Evolutionary conservation across 2,888 invertebrate genomes (phyloP).

Genomic region (Apodemia zela): DNA sequence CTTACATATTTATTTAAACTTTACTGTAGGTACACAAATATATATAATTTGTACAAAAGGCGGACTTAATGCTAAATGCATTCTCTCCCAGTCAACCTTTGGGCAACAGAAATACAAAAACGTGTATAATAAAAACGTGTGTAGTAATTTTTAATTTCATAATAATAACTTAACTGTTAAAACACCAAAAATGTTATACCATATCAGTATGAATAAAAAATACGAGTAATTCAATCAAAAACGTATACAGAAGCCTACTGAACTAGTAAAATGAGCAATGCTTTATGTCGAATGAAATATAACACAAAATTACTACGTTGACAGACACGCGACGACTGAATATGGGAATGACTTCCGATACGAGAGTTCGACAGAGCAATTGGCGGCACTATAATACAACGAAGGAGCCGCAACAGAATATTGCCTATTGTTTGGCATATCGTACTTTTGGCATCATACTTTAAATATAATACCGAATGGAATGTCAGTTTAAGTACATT

Average conservation of each 20-base stretch:
- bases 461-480: constrained; percentile 51
- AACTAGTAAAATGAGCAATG: not conserved
- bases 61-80: too few species aligned
- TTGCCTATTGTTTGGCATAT: constrained; percentile 78
- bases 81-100: too few species aligned
- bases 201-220: not conserved
- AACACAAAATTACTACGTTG: constrained; percentile 2
- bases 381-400: constrained; percentile 57
- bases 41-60: too few species aligned
- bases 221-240: not conserved
- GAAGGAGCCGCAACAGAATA: constrained; percentile 54
- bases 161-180: too few species aligned
- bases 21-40: too few species aligned
- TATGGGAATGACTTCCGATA: constrained; percentile 60
- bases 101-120: too few species aligned
- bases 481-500: constrained; percentile 67
- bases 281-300: constrained; percentile 4
- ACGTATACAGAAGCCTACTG: not conserved
- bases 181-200: too few species aligned
- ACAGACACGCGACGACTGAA: constrained; percentile 23
- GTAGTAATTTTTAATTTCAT: too few species aligned
- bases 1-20: too few species aligned
- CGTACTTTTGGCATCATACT: constrained; percentile 72
- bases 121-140: too few species aligned
- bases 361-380: constrained; percentile 55